phyloP scores from a whole-genome alignment of 2,797 vertebrate species.

The Pipistrellus kuhlii region DNA sequence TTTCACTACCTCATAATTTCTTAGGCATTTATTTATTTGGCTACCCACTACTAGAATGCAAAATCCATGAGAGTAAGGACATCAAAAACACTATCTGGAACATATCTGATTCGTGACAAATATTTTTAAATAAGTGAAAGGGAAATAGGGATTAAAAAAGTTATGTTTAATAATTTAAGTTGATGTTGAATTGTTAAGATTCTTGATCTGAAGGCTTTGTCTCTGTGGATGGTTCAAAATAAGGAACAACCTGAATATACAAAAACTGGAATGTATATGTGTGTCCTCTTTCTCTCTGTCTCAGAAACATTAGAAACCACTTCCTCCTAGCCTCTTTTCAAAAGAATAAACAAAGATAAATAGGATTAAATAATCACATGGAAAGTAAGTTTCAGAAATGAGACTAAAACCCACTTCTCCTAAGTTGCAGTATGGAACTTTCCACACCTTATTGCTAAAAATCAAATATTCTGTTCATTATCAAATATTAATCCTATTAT shows the following conservation, averaged over 20 bases:
- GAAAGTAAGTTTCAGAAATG: neutral
- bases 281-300: neutral
- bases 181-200: constrained; percentile 8
- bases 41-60: neutral
- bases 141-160: constrained; percentile 29
- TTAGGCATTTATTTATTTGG: constrained; percentile 13
- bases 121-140: constrained; percentile 38
- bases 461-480: neutral
- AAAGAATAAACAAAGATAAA: constrained; percentile 33
- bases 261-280: neutral
- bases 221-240: constrained; percentile 9
- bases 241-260: neutral
- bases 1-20: constrained; percentile 39
- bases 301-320: constrained; percentile 56
- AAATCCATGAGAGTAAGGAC: constrained; percentile 15
- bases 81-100: neutral
- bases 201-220: constrained; percentile 3
- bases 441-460: constrained; percentile 4
- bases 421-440: neutral
- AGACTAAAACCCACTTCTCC: neutral
- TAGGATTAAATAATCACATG: neutral
- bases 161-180: constrained; percentile 32
- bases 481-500: constrained; percentile 30
- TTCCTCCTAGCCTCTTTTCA: constrained; percentile 28
- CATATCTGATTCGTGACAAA: neutral